Percentiles rank a stretch among this genome's conserved stretches.
Evolutionary conservation across 2,797 vertebrate genomes (phyloP).

Genomic region (Falco peregrinus): DNA sequence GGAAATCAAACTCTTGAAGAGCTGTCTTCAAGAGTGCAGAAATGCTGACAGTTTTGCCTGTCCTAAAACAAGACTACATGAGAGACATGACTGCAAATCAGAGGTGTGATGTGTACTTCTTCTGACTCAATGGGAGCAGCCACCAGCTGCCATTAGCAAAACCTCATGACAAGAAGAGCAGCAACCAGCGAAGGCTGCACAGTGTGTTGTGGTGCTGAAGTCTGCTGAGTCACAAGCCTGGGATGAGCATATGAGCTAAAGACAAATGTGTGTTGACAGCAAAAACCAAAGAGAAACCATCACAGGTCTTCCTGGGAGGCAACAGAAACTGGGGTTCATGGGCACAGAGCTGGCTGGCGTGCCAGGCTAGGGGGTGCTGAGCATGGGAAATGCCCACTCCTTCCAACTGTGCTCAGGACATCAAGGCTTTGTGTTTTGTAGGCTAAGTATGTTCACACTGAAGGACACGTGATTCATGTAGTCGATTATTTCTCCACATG

Average conservation of each 20-base stretch:
- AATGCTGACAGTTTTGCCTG: background rate
- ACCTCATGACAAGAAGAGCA: background rate
- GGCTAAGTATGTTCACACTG: background rate
- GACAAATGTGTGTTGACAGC: background rate
- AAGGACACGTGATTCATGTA: background rate
- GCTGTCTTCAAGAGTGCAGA: background rate
- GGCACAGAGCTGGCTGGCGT: rapidly evolving
- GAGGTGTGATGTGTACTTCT: background rate
- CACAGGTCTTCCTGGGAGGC: background rate
- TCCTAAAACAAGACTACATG: background rate
- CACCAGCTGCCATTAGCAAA: background rate
- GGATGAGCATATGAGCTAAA: background rate
- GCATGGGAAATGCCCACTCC: background rate
- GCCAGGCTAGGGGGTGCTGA: background rate
- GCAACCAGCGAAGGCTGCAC: background rate
- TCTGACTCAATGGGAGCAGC: rapidly evolving
- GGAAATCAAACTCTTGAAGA: background rate
- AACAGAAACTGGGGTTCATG: background rate
- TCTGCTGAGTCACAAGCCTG: background rate
- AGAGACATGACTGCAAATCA: background rate
- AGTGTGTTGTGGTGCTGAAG: background rate
- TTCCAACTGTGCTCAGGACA: background rate
- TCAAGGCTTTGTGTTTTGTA: background rate
- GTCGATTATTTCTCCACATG: background rate
- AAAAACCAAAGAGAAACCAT: background rate